phyloP scores from a whole-genome alignment of 2,888 invertebrate species.

The Oasisia sp. region DNA sequence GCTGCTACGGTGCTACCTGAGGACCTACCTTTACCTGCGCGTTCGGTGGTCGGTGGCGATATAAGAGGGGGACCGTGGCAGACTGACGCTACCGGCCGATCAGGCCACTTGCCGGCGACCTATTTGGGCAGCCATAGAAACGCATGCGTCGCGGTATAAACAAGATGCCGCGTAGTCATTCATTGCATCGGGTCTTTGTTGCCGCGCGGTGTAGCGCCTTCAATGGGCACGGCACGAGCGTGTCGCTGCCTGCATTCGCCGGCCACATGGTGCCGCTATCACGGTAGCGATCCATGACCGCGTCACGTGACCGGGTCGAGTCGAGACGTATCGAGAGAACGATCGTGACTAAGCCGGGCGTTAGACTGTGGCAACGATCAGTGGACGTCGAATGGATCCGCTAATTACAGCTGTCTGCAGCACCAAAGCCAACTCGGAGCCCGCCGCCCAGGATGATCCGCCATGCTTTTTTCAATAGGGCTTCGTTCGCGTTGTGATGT shows the following conservation, averaged over 20 bases:
- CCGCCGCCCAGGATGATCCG: too few relatives aligned
- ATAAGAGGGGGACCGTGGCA: neutral
- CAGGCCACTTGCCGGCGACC: neutral
- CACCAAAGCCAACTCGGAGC: too few relatives aligned
- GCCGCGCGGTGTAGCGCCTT: neutral
- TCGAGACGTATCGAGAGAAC: neutral
- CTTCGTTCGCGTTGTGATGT: too few relatives aligned
- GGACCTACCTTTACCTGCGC: neutral
- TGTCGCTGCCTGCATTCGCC: neutral
- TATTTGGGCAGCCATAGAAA: conserved; percentile 11
- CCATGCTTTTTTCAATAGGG: too few relatives aligned
- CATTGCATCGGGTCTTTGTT: neutral
- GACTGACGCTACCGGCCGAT: neutral
- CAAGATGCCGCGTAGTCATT: neutral
- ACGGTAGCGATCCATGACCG: neutral
- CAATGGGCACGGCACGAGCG: neutral
- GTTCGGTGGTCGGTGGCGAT: neutral
- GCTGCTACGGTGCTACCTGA: too few relatives aligned
- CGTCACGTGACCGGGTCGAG: neutral
- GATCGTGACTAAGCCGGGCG: too few relatives aligned
- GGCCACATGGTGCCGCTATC: neutral
- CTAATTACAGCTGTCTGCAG: too few relatives aligned
- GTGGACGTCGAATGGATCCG: too few relatives aligned
- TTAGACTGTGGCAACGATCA: too few relatives aligned
- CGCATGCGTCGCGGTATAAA: neutral